Evolutionary conservation across 2,888 invertebrate genomes (phyloP).

Genomic region (Cynaeus angustus): DNA sequence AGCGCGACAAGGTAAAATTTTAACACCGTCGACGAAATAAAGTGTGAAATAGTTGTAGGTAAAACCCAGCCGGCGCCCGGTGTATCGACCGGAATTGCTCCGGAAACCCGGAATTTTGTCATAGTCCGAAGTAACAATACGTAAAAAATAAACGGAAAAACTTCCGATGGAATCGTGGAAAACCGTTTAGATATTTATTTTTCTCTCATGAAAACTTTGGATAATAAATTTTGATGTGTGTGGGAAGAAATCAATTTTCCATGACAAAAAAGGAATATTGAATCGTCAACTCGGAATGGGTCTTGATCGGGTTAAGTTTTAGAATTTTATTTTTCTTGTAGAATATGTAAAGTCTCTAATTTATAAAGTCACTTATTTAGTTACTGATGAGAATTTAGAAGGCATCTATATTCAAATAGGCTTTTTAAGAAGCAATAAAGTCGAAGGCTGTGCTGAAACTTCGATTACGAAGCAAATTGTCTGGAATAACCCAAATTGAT

Average conservation of each 20-base stretch:
- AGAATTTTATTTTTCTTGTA: not conserved
- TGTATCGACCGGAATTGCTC: constrained; percentile 51
- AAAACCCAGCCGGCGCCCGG: constrained; percentile 49
- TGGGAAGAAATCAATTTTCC: constrained; percentile 18
- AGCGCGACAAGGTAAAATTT: constrained; percentile 18
- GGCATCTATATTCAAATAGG: constrained; percentile 45
- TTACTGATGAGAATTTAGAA: constrained; percentile 28
- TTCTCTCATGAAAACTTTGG: constrained; percentile 26
- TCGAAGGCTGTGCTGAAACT: constrained; percentile 42
- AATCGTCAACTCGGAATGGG: not conserved
- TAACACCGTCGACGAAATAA: constrained; percentile 27
- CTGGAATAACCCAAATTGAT: constrained; percentile 46
- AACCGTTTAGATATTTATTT: constrained; percentile 27
- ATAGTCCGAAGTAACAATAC: constrained; percentile 39
- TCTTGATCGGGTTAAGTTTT: not conserved
- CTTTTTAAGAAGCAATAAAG: constrained; percentile 45
- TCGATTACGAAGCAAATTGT: constrained; percentile 49
- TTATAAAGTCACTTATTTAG: constrained; percentile 28
- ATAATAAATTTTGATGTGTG: constrained; percentile 28
- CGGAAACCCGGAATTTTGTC: constrained; percentile 49
- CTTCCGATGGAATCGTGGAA: constrained; percentile 26
- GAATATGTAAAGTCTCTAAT: not conserved
- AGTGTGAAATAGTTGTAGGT: constrained; percentile 47
- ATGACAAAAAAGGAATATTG: not conserved
- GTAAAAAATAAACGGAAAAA: constrained; percentile 34